These are phyloP conservation scores for Drosophila koepferae DNA, from an alignment of 2,888 invertebrate species.

Conservation along the genomic window DNA sequence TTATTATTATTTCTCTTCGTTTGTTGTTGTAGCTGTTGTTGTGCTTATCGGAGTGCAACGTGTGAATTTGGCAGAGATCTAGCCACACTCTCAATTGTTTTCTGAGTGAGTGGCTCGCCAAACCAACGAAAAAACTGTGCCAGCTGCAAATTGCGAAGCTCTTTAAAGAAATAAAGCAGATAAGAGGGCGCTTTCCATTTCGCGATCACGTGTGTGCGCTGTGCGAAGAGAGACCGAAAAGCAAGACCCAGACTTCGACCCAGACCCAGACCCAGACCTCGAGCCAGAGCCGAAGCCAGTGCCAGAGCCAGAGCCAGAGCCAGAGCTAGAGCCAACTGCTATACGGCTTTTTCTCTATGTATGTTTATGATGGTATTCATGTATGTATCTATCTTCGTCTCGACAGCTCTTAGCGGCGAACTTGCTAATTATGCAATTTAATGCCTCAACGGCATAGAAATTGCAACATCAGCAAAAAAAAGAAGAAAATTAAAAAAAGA, in stretches of 20 bases:
- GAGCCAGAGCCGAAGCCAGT: neutral
- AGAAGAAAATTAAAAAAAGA: neutral
- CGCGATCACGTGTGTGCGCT: conserved; percentile 63
- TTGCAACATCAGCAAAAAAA: conserved; percentile 54
- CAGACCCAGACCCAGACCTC: conserved; percentile 15
- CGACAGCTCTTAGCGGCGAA: conserved; percentile 34
- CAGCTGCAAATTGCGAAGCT: conserved; percentile 45
- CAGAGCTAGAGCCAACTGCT: conserved; percentile 3
- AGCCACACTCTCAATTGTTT: conserved; percentile 51
- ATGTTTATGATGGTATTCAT: neutral
- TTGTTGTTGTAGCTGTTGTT: neutral
- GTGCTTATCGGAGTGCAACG: conserved; percentile 40
- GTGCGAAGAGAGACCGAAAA: conserved; percentile 13
- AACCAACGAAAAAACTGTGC: conserved; percentile 28
- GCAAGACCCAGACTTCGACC: conserved; percentile 21
- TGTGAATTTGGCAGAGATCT: conserved; percentile 33
- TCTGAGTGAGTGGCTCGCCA: conserved; percentile 9
- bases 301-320: neutral
- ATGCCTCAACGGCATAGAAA: conserved; percentile 55
- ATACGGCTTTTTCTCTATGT: neutral
- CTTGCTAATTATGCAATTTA: conserved; percentile 78
- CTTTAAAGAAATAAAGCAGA: conserved; percentile 30
- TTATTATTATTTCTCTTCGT: neutral
- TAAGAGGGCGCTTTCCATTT: conserved; percentile 73
- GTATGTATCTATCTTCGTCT: conserved; percentile 1